These are phyloP conservation scores for Amphimallon solstitiale DNA, from an alignment of 2,888 invertebrate species.

Conservation along the genomic window DNA sequence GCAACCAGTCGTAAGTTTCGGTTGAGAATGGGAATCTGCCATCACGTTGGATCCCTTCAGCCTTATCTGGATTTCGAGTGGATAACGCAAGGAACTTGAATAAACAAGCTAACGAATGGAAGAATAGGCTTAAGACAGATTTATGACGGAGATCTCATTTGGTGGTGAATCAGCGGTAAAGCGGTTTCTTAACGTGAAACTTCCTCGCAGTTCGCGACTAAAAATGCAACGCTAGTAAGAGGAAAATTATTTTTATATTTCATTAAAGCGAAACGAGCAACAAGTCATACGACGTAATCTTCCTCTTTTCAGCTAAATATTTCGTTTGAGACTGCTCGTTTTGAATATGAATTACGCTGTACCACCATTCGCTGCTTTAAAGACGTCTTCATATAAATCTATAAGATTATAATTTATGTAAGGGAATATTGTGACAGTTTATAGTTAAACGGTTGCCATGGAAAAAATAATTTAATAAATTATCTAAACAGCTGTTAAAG, in stretches of 20 bases:
- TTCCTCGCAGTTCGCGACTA: not conserved
- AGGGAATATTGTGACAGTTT: no score
- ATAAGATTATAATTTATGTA: no score
- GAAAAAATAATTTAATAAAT: no score
- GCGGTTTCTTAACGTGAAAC: not conserved
- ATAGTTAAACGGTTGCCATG: no score
- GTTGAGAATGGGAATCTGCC: slow-evolving; percentile 14
- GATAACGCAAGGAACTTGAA: slow-evolving; percentile 24
- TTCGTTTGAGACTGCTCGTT: no score
- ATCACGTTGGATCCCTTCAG: slow-evolving; percentile 4
- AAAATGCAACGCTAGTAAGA: not conserved
- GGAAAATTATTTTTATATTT: slow-evolving; percentile 11
- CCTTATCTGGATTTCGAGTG: slow-evolving; percentile 27
- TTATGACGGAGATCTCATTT: slow-evolving; percentile 25
- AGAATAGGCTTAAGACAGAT: slow-evolving; percentile 26
- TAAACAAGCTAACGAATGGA: slow-evolving; percentile 32
- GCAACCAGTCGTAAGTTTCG: slow-evolving; percentile 7
- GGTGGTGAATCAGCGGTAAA: slow-evolving; percentile 7
- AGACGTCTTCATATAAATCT: no score
- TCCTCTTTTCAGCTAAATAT: no score
- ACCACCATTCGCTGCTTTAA: no score
- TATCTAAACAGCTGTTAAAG: no score
- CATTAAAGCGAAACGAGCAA: no score
- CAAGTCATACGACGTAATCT: no score
- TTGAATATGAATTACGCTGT: no score